A percentile compares a stretch with the other conserved stretches of the same genome.
Evolutionary conservation across 2,797 vertebrate genomes (phyloP).

Genomic region (Hippocampus kuda): DNA sequence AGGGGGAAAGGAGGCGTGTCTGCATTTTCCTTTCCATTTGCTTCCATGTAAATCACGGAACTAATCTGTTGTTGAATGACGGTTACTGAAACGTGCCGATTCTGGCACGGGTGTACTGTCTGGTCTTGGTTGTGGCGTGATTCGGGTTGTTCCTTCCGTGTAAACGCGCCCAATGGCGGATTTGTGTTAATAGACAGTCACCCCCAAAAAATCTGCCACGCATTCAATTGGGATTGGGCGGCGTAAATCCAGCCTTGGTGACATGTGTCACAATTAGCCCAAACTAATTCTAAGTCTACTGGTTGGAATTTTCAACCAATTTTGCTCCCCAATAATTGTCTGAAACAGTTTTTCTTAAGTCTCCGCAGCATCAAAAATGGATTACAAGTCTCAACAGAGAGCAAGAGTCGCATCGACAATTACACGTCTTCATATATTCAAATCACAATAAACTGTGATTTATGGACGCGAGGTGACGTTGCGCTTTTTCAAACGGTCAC

Average conservation of each 20-base stretch:
- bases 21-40: not conserved
- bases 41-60: not conserved
- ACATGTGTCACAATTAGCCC: not conserved
- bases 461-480: not conserved
- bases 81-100: too few relatives aligned
- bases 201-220: too few relatives aligned
- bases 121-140: too few relatives aligned
- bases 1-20: not conserved
- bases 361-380: slow-evolving; percentile 13
- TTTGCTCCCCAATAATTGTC: not conserved
- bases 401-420: slow-evolving; percentile 10
- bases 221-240: not conserved
- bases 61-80: not conserved
- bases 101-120: too few relatives aligned
- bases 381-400: slow-evolving; percentile 22
- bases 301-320: not conserved
- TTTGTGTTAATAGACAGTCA: too few relatives aligned
- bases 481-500: slow-evolving; percentile 23
- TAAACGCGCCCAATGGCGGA: too few relatives aligned
- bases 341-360: not conserved
- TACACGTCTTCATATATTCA: slow-evolving; percentile 19
- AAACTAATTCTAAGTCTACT: not conserved
- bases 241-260: not conserved
- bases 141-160: too few relatives aligned
- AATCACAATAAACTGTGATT: slow-evolving; percentile 31